These are phyloP conservation scores for Scolopax bukidnonensis DNA, from an alignment of 2,797 vertebrate genomes.

Conservation along the genomic window DNA sequence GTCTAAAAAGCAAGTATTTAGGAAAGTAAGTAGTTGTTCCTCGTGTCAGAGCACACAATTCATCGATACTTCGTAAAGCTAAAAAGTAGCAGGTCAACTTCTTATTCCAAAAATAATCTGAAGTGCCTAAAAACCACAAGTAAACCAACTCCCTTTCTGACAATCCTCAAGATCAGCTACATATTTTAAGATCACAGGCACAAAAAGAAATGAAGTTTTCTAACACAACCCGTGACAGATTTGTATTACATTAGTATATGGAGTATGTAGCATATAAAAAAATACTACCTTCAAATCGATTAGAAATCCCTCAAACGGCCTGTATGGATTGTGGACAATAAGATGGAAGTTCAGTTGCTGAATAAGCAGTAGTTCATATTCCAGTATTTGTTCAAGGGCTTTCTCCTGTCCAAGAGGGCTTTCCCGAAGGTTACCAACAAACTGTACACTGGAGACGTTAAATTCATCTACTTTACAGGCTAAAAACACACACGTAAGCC, in stretches of 20 bases:
- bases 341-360: conserved; percentile 97
- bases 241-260: accelerated
- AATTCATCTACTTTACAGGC: conserved; percentile 99
- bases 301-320: conserved; percentile 95
- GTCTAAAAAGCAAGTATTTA: conserved; percentile 82
- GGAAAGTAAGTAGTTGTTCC: not conserved
- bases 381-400: conserved; percentile 92
- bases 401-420: conserved; percentile 87
- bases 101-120: not conserved
- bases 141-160: not conserved
- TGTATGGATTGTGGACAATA: conserved; percentile 94
- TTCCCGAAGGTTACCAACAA: conserved; percentile 92
- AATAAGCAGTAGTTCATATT: conserved; percentile 94
- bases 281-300: conserved; percentile 92
- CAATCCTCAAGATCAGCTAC: not conserved
- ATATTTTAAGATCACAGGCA: not conserved
- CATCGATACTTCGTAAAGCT: not conserved
- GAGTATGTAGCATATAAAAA: accelerated
- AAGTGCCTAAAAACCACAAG: not conserved
- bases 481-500: conserved; percentile 90
- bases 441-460: conserved; percentile 96
- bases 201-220: not conserved
- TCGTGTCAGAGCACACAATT: not conserved
- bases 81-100: not conserved
- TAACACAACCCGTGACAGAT: not conserved